Percentiles rank a stretch among this genome's conserved stretches.
Conservation (phyloP, 2,797 vertebrate species). For the Percopsis omiscomaycus region DNA sequence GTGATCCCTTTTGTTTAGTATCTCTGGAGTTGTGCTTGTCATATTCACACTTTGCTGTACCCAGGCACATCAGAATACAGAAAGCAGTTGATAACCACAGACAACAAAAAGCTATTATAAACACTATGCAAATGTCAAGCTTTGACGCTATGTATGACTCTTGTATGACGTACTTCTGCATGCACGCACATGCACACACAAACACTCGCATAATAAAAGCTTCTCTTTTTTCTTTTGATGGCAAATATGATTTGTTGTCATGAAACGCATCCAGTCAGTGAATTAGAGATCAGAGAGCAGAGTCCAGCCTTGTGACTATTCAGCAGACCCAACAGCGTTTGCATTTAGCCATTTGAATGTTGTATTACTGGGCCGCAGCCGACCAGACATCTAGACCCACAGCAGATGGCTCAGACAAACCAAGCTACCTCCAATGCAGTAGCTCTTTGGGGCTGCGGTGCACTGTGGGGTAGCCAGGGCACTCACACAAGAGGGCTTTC, state of each 20-base stretch:
- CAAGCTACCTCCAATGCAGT: slow-evolving; percentile 17
- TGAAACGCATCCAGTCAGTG: slow-evolving; percentile 39
- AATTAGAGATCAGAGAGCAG: slow-evolving; percentile 45
- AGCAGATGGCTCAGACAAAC: slow-evolving; percentile 52
- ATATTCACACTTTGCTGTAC: too few relatives aligned
- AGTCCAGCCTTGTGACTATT: slow-evolving; percentile 69
- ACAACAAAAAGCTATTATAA: too few relatives aligned
- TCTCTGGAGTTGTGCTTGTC: too few relatives aligned
- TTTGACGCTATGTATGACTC: background rate
- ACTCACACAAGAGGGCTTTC: slow-evolving; percentile 12
- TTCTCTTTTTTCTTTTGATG: slow-evolving; percentile 38
- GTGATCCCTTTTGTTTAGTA: too few relatives aligned
- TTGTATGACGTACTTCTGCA: slow-evolving; percentile 10
- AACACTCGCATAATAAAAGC: slow-evolving; percentile 16
- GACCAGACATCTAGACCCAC: slow-evolving; percentile 58
- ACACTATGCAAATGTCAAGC: background rate
- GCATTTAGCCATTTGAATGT: slow-evolving; percentile 68
- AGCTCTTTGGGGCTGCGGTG: slow-evolving; percentile 26
- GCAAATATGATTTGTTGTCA: slow-evolving; percentile 53
- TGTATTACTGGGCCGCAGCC: slow-evolving; percentile 56
- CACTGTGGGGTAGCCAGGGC: background rate
- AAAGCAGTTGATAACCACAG: too few relatives aligned
- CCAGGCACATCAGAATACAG: too few relatives aligned
- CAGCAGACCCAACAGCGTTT: slow-evolving; percentile 59
- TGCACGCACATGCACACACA: background rate